phyloP scores from a whole-genome alignment of 37 sponge, comb jelly and placozoan genomes.

The Beroe forskalii region DNA sequence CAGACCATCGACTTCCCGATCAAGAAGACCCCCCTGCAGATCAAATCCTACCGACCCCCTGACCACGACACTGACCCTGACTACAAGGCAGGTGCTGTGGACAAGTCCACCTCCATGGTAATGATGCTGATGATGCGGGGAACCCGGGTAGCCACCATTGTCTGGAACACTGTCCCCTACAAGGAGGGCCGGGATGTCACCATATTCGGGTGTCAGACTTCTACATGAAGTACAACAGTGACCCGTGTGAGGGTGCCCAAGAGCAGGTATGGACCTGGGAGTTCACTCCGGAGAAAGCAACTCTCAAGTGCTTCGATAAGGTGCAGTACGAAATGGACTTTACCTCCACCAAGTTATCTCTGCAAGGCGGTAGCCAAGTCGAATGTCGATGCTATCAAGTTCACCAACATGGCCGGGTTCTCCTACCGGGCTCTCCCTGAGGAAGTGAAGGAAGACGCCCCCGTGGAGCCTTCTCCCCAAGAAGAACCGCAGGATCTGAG shows the following conservation, averaged over 20 bases:
- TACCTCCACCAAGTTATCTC: background rate
- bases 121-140: background rate
- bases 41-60: background rate
- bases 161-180: constrained; percentile 53
- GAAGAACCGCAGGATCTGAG: constrained; percentile 13
- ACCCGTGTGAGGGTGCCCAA: constrained; percentile 32
- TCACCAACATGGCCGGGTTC: constrained; percentile 58
- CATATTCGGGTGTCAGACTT: background rate
- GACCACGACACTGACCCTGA: background rate
- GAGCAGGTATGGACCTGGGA: constrained; percentile 63
- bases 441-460: background rate
- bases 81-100: background rate
- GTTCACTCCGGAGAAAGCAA: background rate
- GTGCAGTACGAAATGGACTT: constrained; percentile 36
- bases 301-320: background rate
- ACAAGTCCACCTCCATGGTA: constrained; percentile 50
- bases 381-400: background rate
- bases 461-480: background rate
- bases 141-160: background rate
- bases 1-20: background rate
- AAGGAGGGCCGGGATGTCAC: background rate
- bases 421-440: background rate
- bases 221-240: background rate
- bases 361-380: background rate
- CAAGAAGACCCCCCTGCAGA: background rate